phyloP scores from a whole-genome alignment of 2,113 vertebrate species.

The Coryphaenoides rupestris region DNA sequence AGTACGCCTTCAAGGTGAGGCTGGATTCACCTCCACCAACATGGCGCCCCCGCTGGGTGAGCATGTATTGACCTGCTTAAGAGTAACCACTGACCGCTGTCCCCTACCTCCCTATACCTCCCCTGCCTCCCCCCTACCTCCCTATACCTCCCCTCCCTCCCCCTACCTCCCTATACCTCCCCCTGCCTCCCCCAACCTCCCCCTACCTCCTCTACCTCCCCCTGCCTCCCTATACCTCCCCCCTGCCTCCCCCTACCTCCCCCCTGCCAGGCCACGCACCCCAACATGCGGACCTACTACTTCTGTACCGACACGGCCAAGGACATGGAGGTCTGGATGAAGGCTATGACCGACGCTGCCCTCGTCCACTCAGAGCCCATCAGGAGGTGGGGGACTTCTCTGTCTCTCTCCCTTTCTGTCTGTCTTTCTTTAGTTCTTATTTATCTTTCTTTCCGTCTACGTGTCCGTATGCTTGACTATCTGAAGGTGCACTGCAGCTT shows the following conservation, averaged over 20 bases:
- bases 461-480: too few relatives aligned
- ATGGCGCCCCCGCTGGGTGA: too few relatives aligned
- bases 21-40: not conserved
- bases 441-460: too few relatives aligned
- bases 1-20: slow-evolving; percentile 92
- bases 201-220: slow-evolving; percentile 19
- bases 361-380: slow-evolving; percentile 89
- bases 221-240: too few relatives aligned
- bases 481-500: too few relatives aligned
- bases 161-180: not conserved
- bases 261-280: slow-evolving; percentile 89
- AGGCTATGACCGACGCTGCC: slow-evolving; percentile 93
- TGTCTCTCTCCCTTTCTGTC: slow-evolving; percentile 1
- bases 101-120: too few relatives aligned
- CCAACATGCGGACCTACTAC: slow-evolving; percentile 99
- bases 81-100: too few relatives aligned
- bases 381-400: slow-evolving; percentile 74
- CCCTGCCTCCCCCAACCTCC: slow-evolving; percentile 57
- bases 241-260: slow-evolving; percentile 57
- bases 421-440: not conserved
- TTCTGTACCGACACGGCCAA: slow-evolving; percentile 95
- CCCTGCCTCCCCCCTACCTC: not conserved
- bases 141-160: too few relatives aligned
- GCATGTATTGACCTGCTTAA: too few relatives aligned
- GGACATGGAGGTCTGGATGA: slow-evolving; percentile 98